phyloP scores from a whole-genome alignment of 2,797 vertebrate species.

The Falco berigora region DNA sequence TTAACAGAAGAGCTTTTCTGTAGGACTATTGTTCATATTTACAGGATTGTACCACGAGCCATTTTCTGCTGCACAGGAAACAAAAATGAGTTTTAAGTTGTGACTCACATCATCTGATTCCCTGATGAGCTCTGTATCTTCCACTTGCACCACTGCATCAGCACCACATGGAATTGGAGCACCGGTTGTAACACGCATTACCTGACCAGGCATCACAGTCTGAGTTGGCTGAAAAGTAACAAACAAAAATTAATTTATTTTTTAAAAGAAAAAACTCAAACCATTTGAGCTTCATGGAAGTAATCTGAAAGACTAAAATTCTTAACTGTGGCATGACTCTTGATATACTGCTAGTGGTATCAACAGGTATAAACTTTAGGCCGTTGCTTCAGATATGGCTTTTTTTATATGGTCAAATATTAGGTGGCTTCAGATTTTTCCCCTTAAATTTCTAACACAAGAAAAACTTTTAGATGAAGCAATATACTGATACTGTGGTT shows the following conservation, averaged over 20 bases:
- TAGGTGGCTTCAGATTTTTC: neutral
- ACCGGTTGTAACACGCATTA: constrained; percentile 97
- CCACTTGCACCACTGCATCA: constrained; percentile 96
- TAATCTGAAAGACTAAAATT: neutral
- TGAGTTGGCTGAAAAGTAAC: constrained; percentile 85
- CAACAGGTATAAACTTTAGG: neutral
- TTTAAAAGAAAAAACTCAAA: neutral
- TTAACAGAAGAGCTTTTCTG: neutral
- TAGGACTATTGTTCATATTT: neutral
- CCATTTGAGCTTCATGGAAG: neutral
- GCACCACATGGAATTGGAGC: constrained; percentile 98
- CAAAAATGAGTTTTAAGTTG: neutral
- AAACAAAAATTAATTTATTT: neutral
- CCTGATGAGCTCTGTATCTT: constrained; percentile 96
- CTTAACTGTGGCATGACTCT: neutral
- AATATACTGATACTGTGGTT: neutral
- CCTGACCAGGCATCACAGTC: constrained; percentile 98
- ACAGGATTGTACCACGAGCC: neutral
- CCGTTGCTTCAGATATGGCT: neutral
- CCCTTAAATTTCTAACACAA: neutral
- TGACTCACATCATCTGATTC: constrained; percentile 94
- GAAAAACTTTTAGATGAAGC: neutral
- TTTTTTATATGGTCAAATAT: neutral
- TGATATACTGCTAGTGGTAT: neutral
- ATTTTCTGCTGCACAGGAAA: neutral